phyloP scores from a whole-genome alignment of 2,797 vertebrate species.

The Acanthiza pusilla region DNA sequence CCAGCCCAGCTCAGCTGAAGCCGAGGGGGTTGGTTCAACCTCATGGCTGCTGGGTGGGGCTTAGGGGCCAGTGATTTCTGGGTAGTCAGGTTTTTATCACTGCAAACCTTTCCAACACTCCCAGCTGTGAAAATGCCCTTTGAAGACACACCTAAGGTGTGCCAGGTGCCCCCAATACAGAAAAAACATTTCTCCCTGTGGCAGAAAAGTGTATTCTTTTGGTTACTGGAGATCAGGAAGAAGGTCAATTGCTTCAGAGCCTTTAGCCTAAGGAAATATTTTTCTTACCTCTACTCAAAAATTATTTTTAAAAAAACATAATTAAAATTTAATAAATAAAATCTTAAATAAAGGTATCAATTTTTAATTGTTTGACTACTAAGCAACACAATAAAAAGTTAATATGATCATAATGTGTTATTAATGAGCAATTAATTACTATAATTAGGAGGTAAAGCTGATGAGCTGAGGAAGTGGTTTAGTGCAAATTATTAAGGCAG shows the following conservation, averaged over 20 bases:
- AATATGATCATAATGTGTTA: background rate
- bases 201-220: background rate
- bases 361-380: background rate
- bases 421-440: slow-evolving; percentile 47
- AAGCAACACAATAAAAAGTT: slow-evolving; percentile 7
- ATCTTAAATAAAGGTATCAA: background rate
- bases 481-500: background rate
- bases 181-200: background rate
- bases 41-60: background rate
- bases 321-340: slow-evolving; percentile 7
- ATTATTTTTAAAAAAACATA: background rate
- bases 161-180: background rate
- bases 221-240: background rate
- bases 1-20: background rate
- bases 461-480: background rate
- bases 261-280: background rate
- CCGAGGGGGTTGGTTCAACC: background rate
- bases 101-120: background rate
- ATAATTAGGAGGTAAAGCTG: background rate
- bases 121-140: background rate
- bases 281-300: background rate
- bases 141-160: background rate
- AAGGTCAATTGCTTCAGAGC: background rate
- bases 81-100: background rate
- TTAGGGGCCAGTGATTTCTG: background rate